A percentile compares a stretch with the other conserved stretches of the same genome.
These are phyloP conservation scores for Leptarthrus brevirostris DNA, from an alignment of 2,888 invertebrate genomes.

Conservation along the genomic window DNA sequence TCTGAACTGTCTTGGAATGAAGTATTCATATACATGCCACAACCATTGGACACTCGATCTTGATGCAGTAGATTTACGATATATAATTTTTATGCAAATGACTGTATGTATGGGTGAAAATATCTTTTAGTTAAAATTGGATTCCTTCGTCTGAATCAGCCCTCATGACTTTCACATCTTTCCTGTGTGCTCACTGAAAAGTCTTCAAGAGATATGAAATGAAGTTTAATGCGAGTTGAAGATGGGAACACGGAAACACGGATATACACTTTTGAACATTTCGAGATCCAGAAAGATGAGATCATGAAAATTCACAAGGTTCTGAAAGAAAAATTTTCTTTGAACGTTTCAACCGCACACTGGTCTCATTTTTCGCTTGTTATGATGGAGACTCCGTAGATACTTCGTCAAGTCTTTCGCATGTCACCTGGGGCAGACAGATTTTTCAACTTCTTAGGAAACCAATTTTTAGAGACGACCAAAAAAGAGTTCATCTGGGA, in stretches of 20 bases:
- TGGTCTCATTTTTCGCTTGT: neutral
- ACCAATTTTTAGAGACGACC: constrained; percentile 10
- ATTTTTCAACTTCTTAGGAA: constrained; percentile 39
- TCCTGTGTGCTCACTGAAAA: neutral
- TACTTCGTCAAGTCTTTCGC: constrained; percentile 36
- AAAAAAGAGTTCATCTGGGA: constrained; percentile 26
- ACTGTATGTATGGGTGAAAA: constrained; percentile 6
- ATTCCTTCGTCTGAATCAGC: constrained; percentile 25
- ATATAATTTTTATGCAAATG: constrained; percentile 44
- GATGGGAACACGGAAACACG: neutral
- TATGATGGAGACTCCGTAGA: neutral
- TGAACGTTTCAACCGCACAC: constrained; percentile 29
- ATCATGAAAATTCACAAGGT: constrained; percentile 32
- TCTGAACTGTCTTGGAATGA: constrained; percentile 9
- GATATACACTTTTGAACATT: neutral
- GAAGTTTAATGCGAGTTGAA: neutral
- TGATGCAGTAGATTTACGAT: constrained; percentile 18
- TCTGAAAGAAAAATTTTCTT: constrained; percentile 45
- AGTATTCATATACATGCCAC: constrained; percentile 20
- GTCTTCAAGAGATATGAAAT: neutral
- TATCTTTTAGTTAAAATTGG: constrained; percentile 14
- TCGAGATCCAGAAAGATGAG: constrained; percentile 21
- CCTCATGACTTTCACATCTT: constrained; percentile 43
- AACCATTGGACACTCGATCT: neutral
- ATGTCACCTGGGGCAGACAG: constrained; percentile 42